phyloP scores from a whole-genome alignment of 2,888 invertebrate genomes.

The Mylabris sibirica region DNA sequence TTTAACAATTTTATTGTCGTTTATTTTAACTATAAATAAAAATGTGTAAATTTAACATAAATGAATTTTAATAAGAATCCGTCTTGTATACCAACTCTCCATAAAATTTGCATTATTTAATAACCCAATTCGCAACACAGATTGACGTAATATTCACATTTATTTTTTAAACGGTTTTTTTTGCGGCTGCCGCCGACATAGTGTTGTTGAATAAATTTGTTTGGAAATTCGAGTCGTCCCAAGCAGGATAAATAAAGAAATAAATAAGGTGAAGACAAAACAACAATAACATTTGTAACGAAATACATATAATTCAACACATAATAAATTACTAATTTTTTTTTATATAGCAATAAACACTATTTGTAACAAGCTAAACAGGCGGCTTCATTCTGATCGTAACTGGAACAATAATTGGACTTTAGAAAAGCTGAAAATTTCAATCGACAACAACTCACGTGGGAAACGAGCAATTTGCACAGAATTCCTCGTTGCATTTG shows the following conservation, averaged over 20 bases:
- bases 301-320: slow-evolving; percentile 1
- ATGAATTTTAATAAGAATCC: neutral
- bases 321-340: neutral
- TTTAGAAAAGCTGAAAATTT: neutral
- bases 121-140: slow-evolving; percentile 3
- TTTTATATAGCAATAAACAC: slow-evolving; percentile 15
- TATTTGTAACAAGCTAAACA: slow-evolving; percentile 26
- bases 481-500: slow-evolving; percentile 22
- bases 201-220: neutral
- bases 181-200: no score
- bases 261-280: neutral
- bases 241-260: neutral
- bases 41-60: neutral
- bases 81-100: neutral
- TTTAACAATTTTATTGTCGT: neutral
- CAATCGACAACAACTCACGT: slow-evolving; percentile 22
- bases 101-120: slow-evolving; percentile 20
- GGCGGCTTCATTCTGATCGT: slow-evolving; percentile 25
- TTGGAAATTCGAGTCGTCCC: neutral
- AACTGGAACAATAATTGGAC: slow-evolving; percentile 17
- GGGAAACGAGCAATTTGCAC: slow-evolving; percentile 22
- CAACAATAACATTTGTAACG: neutral
- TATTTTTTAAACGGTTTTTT: neutral
- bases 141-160: slow-evolving; percentile 11
- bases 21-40: neutral